These are phyloP conservation scores for Hypomecis punctinalis DNA, from an alignment of 2,888 invertebrate genomes.

Conservation along the genomic window DNA sequence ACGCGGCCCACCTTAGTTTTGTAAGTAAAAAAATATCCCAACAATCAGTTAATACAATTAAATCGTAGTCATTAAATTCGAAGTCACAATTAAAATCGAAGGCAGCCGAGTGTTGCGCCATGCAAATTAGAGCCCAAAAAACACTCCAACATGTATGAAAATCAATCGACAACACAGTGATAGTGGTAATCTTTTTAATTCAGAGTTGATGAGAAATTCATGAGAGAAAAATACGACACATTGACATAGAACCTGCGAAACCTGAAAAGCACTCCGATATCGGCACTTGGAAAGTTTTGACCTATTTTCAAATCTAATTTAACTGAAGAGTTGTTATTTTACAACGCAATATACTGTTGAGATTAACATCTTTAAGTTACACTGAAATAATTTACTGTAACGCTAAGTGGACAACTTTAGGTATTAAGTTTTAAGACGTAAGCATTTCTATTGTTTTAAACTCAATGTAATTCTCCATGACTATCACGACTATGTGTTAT, in stretches of 20 bases:
- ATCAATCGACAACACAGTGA: constrained; percentile 36
- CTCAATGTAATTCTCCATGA: too few relatives aligned
- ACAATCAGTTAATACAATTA: constrained; percentile 9
- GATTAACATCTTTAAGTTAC: too few relatives aligned
- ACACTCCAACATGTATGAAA: constrained; percentile 19
- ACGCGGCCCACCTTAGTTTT: constrained; percentile 2
- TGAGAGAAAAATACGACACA: constrained; percentile 31
- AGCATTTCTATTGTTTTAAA: too few relatives aligned
- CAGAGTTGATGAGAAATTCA: constrained; percentile 14
- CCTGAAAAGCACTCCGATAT: constrained; percentile 28
- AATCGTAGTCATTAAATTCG: not conserved
- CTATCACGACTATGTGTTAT: too few relatives aligned
- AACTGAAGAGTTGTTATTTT: too few relatives aligned
- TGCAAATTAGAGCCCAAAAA: constrained; percentile 21
- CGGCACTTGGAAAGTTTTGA: constrained; percentile 13
- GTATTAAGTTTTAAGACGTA: too few relatives aligned
- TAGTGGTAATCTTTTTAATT: constrained; percentile 8
- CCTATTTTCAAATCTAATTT: not conserved
- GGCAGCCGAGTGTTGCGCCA: constrained; percentile 13
- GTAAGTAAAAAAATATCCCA: constrained; percentile 9
- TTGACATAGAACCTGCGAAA: constrained; percentile 24
- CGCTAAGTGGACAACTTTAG: too few relatives aligned
- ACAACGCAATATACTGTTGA: too few relatives aligned
- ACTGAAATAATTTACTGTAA: too few relatives aligned
- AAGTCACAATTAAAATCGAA: not conserved